Evolutionary conservation across 2,888 invertebrate genomes (phyloP), one percentile per base, ranked within the genome.

Genomic region (Drosophila fungiperda): DNA sequence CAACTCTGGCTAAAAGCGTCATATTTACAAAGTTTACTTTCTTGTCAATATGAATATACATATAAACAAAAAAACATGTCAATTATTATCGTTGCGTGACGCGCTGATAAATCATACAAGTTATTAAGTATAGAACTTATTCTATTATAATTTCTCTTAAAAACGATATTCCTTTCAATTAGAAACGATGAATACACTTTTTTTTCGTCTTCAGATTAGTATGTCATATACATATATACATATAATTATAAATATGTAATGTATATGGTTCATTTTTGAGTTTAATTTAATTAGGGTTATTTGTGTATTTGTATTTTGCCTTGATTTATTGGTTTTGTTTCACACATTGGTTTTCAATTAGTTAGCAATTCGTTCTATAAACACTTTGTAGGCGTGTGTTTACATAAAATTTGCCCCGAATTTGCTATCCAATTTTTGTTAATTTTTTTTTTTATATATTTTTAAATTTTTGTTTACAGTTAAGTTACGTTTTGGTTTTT

Each of bases 71-170:
- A 58, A 48, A 48, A 66, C 53, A 71, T 76, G 55, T 82, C 67
- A 70, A 79, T 82, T 40, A 29, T 68, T 57, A 57, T 65, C 64
- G 66, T 61, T 71, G 55, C 59, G 77, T 38, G 65, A 48, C 40
- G 54, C 66, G 48, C 50, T 73, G 58, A 76, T 82, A 77, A 70
- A 71, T 78, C 68, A 80, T 78, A 50, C 67, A 72, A 82, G 50
- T 80, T 73, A 76, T 73, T 58, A 68, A 83, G 71, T 69, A 64
- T 74, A 73, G 60, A 70, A 71, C 63, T 68, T 83, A 66, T 57
- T 70, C 72, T 68, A 35, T 68, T 65, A 32, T 70, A 9, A 38
- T 68, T 72, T 69, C 9, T 32, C 15, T 66, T 26, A 33, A 48
- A 17, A 20, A 38, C 32, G 5, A 55, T 49, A 49, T n/a, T 38